A percentile compares a stretch with the other conserved stretches of the same genome.
Evolutionary conservation across 1,140 invertebrate species (phyloP).

Genomic region (Pogonomyrmex barbatus): DNA sequence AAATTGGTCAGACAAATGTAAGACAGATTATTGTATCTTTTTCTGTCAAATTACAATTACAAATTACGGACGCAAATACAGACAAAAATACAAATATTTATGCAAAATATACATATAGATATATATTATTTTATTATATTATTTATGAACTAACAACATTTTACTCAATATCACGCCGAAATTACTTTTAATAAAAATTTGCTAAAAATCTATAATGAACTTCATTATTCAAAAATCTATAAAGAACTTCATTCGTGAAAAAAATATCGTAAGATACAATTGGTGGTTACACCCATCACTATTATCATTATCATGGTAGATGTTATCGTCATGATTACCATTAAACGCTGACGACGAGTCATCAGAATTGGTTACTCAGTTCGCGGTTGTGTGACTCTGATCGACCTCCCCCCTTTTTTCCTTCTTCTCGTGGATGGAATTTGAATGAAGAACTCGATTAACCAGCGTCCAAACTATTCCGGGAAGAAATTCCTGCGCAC

Average conservation of each 20-base stretch:
- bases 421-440: constrained; percentile 33
- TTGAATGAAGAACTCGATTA: constrained; percentile 43
- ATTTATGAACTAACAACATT: constrained; percentile 1
- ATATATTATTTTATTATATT: background rate
- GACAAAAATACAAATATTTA: background rate
- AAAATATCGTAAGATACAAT: constrained; percentile 5
- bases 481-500: constrained; percentile 52
- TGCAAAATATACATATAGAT: background rate
- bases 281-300: constrained; percentile 9
- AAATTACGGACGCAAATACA: background rate
- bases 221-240: background rate
- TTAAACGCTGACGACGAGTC: constrained; percentile 40
- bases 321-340: constrained; percentile 33
- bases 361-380: constrained; percentile 44
- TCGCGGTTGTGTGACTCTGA: constrained; percentile 25
- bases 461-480: constrained; percentile 31
- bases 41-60: background rate
- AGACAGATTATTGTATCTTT: background rate
- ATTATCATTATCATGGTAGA: constrained; percentile 15
- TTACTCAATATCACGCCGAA: background rate
- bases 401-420: constrained; percentile 21
- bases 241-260: background rate
- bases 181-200: background rate
- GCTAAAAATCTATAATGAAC: background rate
- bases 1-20: background rate